Base-by-base conservation (phyloP, 37 sponge, comb jelly and placozoan genomes). In the Eunapius fragilis region DNA sequence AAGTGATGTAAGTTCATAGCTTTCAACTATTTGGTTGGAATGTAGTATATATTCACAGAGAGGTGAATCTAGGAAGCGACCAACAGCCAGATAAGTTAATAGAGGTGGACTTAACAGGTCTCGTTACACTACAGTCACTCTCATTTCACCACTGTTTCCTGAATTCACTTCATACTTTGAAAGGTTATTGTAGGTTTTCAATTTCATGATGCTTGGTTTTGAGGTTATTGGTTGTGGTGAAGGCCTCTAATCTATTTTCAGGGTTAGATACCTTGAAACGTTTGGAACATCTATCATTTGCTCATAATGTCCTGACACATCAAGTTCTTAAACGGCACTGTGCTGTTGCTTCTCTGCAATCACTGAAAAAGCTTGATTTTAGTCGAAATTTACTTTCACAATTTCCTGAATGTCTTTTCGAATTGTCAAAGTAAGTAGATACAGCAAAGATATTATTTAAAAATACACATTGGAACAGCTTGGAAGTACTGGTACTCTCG, bases 1-100 rank as follows among this genome's bases (percentile, higher is more conserved):
- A 89, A 68, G 79, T 89, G 19, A 78, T 83, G 89, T 89, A 72
- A 79, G 89, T 77, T 30, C 2, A 2, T 17, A 72, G 74, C n/a
- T 30, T 11, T 0, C 6, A 33, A 25, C 0, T 72, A 72, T 0
- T 72, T 72, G 32, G 74, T 24, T 33, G 32, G 32, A 31, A 3
- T 72, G 74, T 32, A 72, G 13, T n/a, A 50, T 80, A 9, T 76
- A 23, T 72, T 74, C 22, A 17, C 68, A 87, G 88, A 31, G 81
- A 87, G 81, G 88, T 87, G 31, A 87, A 87, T 58, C 38, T 87
- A 31, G 68, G 73, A 23, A 58, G 36, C 48, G 31, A 30, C 35
- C 47, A 37, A 72, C 28, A 37, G 5, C 38, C 28, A 38, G 37
- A 47, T 50, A 30, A 50, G 37, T 0, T 75, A 31, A 45, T 33